Percentiles rank a stretch among this genome's conserved stretches.
These are phyloP conservation scores for Acanthochromis polyacanthus DNA, from an alignment of 2,113 vertebrate species.

Conservation along the genomic window DNA sequence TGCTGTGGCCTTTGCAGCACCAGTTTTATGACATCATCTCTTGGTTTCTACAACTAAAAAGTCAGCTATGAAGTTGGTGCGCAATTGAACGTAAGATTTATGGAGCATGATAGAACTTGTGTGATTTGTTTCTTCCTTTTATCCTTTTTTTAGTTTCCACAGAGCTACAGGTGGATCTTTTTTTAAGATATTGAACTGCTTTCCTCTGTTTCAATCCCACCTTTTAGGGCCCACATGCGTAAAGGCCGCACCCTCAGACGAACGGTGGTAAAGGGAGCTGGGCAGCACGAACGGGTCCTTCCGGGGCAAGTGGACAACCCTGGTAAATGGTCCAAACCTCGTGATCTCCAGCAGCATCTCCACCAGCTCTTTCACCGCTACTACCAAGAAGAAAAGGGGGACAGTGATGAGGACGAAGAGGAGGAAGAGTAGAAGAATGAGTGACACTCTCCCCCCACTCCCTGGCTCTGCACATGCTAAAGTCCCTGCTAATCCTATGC, in stretches of 20 bases:
- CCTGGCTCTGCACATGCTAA: constrained; percentile 49
- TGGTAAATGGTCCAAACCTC: constrained; percentile 79
- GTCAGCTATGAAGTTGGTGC: neutral
- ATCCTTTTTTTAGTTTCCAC: neutral
- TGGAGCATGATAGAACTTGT: constrained; percentile 17
- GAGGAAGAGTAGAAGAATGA: constrained; percentile 62
- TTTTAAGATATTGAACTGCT: constrained; percentile 3
- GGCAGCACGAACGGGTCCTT: constrained; percentile 84
- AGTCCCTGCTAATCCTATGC: constrained; percentile 79
- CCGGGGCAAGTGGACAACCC: constrained; percentile 86
- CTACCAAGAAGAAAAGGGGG: constrained; percentile 77
- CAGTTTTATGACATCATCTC: neutral
- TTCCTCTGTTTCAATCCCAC: neutral
- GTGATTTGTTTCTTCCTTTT: constrained; percentile 2
- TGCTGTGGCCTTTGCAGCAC: neutral
- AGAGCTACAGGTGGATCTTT: neutral
- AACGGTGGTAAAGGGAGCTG: constrained; percentile 88
- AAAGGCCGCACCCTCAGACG: constrained; percentile 87
- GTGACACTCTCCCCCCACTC: constrained; percentile 45
- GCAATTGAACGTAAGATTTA: constrained; percentile 20
- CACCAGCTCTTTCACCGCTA: constrained; percentile 90
- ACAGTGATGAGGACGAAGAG: constrained; percentile 43
- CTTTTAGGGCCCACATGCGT: constrained; percentile 88
- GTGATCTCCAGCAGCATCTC: constrained; percentile 89
- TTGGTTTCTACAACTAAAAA: neutral